A percentile compares a stretch with the other conserved stretches of the same genome.
These are phyloP conservation scores for Sicus ferrugineus DNA, from an alignment of 2,888 invertebrate genomes.

Conservation along the genomic window DNA sequence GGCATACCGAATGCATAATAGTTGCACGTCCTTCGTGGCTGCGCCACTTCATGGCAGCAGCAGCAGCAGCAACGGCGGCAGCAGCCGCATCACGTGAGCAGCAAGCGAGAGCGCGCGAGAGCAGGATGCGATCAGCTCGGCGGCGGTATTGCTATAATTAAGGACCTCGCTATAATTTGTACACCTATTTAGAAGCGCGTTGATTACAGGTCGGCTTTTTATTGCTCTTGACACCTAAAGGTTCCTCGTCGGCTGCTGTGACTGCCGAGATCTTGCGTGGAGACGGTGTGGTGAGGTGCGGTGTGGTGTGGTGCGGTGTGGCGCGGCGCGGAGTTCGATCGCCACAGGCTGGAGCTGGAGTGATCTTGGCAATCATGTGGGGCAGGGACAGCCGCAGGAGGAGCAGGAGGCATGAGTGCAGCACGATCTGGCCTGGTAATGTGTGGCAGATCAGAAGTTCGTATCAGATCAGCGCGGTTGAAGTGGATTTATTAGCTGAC, in stretches of 20 bases:
- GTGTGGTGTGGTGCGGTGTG: slow-evolving; percentile 38
- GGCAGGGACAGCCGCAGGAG: slow-evolving; percentile 25
- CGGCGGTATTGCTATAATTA: slow-evolving; percentile 64
- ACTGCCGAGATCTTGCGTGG: no score
- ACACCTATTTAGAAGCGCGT: slow-evolving; percentile 65
- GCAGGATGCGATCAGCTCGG: slow-evolving; percentile 36
- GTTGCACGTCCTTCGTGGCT: slow-evolving; percentile 50
- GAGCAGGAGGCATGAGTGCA: slow-evolving; percentile 37
- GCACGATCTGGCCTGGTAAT: slow-evolving; percentile 37
- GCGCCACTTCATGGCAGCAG: slow-evolving; percentile 35
- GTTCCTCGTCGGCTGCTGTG: slow-evolving; percentile 48
- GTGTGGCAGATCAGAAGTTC: slow-evolving; percentile 42
- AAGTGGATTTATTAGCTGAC: slow-evolving; percentile 63
- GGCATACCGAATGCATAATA: slow-evolving; percentile 61
- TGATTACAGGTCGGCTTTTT: slow-evolving; percentile 66
- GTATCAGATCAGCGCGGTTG: slow-evolving; percentile 48
- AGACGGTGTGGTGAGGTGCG: slow-evolving; percentile 37
- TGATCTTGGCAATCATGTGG: background rate
- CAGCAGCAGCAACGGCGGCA: background rate
- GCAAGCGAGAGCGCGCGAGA: background rate
- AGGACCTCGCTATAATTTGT: slow-evolving; percentile 65
- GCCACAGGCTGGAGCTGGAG: slow-evolving; percentile 34
- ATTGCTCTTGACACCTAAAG: slow-evolving; percentile 66
- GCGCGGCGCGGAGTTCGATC: slow-evolving; percentile 45
- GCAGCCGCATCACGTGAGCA: background rate